Evolutionary conservation across 2,797 vertebrate genomes (phyloP).

Genomic region (Channa striata): DNA sequence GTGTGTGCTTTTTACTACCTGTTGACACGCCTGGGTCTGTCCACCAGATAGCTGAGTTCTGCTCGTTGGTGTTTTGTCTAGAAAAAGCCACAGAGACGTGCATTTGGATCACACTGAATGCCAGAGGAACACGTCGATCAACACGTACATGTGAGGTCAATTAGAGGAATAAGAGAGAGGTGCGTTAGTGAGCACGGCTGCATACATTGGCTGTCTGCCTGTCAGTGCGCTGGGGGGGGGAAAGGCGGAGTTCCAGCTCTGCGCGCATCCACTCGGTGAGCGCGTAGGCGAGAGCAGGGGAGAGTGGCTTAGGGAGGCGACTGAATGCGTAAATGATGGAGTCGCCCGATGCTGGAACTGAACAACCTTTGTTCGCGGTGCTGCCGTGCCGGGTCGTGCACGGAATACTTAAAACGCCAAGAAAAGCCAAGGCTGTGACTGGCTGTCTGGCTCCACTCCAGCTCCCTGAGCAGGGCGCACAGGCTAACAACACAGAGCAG

Average conservation of each 20-base stretch:
- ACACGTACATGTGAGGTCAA: not conserved
- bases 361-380: conserved; percentile 86
- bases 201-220: conserved; percentile 17
- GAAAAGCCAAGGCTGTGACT: conserved; percentile 65
- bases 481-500: conserved; percentile 25
- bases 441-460: conserved; percentile 59
- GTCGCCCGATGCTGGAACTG: conserved; percentile 81
- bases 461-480: conserved; percentile 24
- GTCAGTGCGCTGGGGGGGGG: conserved; percentile 15
- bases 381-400: conserved; percentile 80
- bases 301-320: conserved; percentile 71
- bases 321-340: conserved; percentile 84
- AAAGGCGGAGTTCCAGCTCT: conserved; percentile 9
- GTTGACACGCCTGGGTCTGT: conserved; percentile 98
- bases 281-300: conserved; percentile 52
- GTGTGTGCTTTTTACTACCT: conserved; percentile 84
- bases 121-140: not conserved
- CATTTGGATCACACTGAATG: conserved; percentile 30
- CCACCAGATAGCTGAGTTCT: conserved; percentile 98
- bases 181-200: not conserved
- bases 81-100: conserved; percentile 69
- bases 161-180: not conserved
- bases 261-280: conserved; percentile 58
- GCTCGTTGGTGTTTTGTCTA: conserved; percentile 98
- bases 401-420: conserved; percentile 82